phyloP scores from a whole-genome alignment of 2,113 vertebrate genomes.

The Syrmaticus mikado region DNA sequence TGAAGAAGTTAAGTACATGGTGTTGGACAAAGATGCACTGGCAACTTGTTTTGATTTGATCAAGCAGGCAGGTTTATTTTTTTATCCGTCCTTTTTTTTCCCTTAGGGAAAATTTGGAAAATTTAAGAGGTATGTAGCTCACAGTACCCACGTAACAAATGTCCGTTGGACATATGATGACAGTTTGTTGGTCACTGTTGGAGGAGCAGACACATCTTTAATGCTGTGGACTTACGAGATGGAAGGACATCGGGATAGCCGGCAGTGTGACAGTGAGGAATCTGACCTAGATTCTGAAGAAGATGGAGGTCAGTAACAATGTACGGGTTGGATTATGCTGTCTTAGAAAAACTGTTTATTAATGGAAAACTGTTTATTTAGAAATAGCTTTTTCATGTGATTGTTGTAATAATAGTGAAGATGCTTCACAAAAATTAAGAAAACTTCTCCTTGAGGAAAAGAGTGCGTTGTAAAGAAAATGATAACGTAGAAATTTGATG shows the following conservation, averaged over 20 bases:
- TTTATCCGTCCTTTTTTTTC: neutral
- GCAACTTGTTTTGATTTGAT: neutral
- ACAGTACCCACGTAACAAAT: conserved; percentile 96
- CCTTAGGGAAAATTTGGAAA: conserved; percentile 93
- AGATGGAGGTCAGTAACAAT: conserved; percentile 87
- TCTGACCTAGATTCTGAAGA: conserved; percentile 97
- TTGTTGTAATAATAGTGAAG: neutral
- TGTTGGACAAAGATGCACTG: neutral
- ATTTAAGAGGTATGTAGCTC: conserved; percentile 95
- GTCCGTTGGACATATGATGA: conserved; percentile 95
- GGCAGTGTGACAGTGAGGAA: conserved; percentile 94
- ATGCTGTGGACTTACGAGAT: conserved; percentile 95
- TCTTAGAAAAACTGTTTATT: neutral
- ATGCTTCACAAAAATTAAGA: neutral
- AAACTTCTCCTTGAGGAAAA: neutral
- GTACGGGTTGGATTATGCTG: neutral
- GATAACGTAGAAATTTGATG: neutral
- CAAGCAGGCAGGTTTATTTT: neutral
- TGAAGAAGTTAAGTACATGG: neutral
- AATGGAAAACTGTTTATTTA: neutral
- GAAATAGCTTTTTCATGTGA: neutral
- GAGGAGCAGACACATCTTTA: conserved; percentile 92
- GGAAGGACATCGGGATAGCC: conserved; percentile 87
- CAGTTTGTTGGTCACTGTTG: conserved; percentile 89
- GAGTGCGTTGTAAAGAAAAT: neutral